Percentiles rank a stretch among this genome's conserved stretches.
Conservation (phyloP, 2,113 vertebrate genomes). For the Apteryx owenii region DNA sequence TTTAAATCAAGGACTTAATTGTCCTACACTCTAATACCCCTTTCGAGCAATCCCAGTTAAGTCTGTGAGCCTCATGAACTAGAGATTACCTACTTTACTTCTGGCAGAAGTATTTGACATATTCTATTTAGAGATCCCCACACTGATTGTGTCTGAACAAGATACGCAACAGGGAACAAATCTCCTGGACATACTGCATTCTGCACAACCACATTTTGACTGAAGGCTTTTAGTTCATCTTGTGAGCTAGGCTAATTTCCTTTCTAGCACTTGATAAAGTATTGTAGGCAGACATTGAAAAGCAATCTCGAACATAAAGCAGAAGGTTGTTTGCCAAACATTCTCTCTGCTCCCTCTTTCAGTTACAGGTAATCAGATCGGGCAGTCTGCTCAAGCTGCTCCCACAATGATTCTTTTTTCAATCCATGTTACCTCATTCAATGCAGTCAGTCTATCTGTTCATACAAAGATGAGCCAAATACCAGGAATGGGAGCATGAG, state of each 20-base stretch:
- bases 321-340: neutral
- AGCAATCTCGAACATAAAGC: neutral
- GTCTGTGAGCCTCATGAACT: neutral
- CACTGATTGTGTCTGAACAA: neutral
- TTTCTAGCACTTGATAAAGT: neutral
- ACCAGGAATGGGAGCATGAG: neutral
- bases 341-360: neutral
- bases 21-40: neutral
- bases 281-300: neutral
- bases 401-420: neutral
- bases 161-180: neutral
- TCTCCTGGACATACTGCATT: neutral
- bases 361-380: neutral
- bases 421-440: neutral
- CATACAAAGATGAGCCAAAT: neutral
- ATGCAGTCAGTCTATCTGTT: neutral
- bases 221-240: neutral
- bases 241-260: neutral
- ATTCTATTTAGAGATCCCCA: neutral
- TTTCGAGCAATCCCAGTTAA: neutral
- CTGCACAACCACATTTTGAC: neutral
- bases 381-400: neutral
- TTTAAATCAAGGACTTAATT: neutral
- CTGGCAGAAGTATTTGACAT: neutral
- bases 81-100: neutral